Evolutionary conservation across 2,797 vertebrate species (phyloP), one percentile per base, ranked within the genome.

Genomic region (Malurus splendens): DNA sequence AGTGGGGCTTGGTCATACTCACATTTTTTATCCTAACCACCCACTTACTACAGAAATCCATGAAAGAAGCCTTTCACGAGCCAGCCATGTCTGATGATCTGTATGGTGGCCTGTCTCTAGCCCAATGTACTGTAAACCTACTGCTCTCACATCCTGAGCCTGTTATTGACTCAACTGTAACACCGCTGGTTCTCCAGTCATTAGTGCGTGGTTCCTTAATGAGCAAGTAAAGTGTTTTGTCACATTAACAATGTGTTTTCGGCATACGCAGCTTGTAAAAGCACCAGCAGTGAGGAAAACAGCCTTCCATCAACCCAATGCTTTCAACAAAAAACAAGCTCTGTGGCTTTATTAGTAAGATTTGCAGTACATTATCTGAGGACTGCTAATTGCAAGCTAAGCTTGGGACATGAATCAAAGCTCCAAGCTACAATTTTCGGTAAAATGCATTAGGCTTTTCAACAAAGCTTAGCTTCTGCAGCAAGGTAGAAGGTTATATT

Each of bases 321-420:
- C 15, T 86, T 92, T 78, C 38, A 62, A 83, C 44, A 92, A 54
- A 87, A 86, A 33, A 1, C 52, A 62, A 44, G 19, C 60, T 82
- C 24, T 51, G 33, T 30, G 38, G 38, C 47, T 91, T 87, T 94
- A 86, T 92, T 82, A 82, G 85, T 70, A 90, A 89, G 77, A 89
- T 93, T 93, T 89, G 54, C 51, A 85, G 82, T 75, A 79, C 73
- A 42, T 93, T 93, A 89, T 89, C 86, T 76, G 71, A 93, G 18
- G 32, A 59, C 64, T 87, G 67, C 54, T 94, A 94, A 94, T 93
- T 86, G 81, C 67, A 32, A 82, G 67, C 66, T 78, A 75, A 90
- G 73, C 79, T 83, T 7, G 1, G 83, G 60, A 79, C 42, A 83
- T 18, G 25, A 90, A 86, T 86, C 74, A 90, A 91, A 90, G 85